Evolutionary conservation across 2,888 invertebrate species (phyloP).

Genomic region (Adela reaumurella): DNA sequence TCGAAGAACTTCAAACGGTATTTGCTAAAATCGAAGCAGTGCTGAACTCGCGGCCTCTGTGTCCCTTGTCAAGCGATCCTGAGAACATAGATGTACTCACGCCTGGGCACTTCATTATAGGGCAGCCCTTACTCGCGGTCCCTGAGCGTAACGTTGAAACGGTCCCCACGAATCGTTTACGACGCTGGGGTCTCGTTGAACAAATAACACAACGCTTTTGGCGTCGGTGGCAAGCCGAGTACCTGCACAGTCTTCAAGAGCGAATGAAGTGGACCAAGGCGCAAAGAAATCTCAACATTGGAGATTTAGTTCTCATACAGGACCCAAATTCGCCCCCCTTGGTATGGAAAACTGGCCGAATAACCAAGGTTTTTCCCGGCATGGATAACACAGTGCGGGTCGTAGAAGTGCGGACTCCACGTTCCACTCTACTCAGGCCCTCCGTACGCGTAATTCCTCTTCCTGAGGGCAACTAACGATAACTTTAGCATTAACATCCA

Average conservation of each 20-base stretch:
- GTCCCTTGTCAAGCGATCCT: slow-evolving; percentile 16
- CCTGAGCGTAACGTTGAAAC: slow-evolving; percentile 4
- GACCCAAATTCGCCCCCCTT: slow-evolving; percentile 4
- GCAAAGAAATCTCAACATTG: slow-evolving; percentile 1
- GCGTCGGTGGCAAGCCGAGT: slow-evolving; percentile 11
- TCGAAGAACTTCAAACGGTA: slow-evolving; percentile 9
- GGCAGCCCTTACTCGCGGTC: slow-evolving; percentile 7
- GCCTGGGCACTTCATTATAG: slow-evolving; percentile 19
- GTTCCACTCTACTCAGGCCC: slow-evolving; percentile 1
- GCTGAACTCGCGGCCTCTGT: slow-evolving; percentile 21
- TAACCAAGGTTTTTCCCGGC: slow-evolving; percentile 8
- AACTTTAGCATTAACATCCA: too few relatives aligned
- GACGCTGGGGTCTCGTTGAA: slow-evolving; percentile 11
- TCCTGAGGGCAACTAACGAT: background rate
- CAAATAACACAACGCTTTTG: slow-evolving; percentile 10
- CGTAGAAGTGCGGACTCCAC: slow-evolving; percentile 5
- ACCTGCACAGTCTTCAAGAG: slow-evolving; percentile 12
- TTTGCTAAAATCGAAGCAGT: slow-evolving; percentile 19
- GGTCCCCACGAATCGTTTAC: background rate
- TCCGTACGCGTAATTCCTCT: slow-evolving; percentile 3
- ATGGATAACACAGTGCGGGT: slow-evolving; percentile 8
- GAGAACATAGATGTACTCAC: slow-evolving; percentile 15
- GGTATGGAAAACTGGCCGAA: slow-evolving; percentile 6
- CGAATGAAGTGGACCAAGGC: slow-evolving; percentile 10
- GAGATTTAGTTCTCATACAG: slow-evolving; percentile 5